Evolutionary conservation across 2,113 vertebrate genomes (phyloP).

Genomic region (Daboia siamensis): DNA sequence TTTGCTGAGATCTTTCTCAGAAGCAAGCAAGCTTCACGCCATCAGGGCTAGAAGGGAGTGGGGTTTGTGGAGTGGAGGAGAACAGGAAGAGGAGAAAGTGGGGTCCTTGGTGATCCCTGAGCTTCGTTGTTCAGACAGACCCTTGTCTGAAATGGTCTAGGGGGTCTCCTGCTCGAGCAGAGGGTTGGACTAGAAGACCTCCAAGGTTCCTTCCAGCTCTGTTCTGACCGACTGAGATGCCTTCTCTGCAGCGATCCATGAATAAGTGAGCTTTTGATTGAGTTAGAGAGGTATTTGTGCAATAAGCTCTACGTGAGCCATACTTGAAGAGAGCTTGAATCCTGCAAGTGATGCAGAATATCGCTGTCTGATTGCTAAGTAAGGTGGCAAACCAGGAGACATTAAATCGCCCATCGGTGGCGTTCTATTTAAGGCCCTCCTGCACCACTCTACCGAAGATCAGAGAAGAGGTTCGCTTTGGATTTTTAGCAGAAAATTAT

Average conservation of each 20-base stretch:
- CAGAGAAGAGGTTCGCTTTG: not conserved
- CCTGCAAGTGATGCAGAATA: not conserved
- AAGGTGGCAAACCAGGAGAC: not conserved
- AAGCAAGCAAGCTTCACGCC: too few relatives aligned
- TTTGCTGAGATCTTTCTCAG: too few relatives aligned
- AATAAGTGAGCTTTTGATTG: not conserved
- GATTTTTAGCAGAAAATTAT: not conserved
- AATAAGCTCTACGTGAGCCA: not conserved
- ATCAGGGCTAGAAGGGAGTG: too few relatives aligned
- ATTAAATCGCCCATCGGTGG: not conserved
- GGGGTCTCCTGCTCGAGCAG: too few relatives aligned
- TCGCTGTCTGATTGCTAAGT: not conserved
- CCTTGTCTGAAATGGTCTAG: not conserved
- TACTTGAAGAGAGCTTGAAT: not conserved
- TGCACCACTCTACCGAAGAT: not conserved
- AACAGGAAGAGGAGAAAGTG: too few relatives aligned
- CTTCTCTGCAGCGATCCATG: not conserved
- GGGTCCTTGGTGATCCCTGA: too few relatives aligned
- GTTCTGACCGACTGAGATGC: not conserved
- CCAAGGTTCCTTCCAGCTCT: not conserved
- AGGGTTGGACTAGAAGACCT: not conserved
- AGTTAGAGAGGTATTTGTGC: not conserved
- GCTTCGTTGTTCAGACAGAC: not conserved
- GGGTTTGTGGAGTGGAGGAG: too few relatives aligned
- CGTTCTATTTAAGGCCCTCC: not conserved